A percentile compares a stretch with the other conserved stretches of the same genome.
These are phyloP conservation scores for Champsocephalus esox DNA, from an alignment of 2,797 vertebrate genomes.

Conservation along the genomic window DNA sequence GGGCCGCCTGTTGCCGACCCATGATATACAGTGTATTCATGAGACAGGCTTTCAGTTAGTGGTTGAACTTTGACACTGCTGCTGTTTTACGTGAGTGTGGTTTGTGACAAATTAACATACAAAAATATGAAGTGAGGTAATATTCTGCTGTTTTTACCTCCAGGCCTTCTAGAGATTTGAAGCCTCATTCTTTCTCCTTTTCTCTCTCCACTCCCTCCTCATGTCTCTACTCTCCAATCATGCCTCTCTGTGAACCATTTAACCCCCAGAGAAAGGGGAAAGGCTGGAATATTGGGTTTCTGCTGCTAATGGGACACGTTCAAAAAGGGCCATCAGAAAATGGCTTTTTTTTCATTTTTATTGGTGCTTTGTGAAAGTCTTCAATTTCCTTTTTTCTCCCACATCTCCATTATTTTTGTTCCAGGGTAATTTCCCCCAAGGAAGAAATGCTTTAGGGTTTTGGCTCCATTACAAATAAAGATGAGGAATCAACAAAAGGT, in stretches of 20 bases:
- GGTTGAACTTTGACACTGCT: neutral
- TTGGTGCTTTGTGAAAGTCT: conserved; percentile 43
- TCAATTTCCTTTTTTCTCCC: conserved; percentile 24
- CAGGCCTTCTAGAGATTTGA: conserved; percentile 17
- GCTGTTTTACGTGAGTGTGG: conserved; percentile 14
- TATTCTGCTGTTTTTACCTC: conserved; percentile 28
- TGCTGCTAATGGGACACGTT: conserved; percentile 64
- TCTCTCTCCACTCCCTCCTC: conserved; percentile 23
- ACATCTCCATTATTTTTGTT: conserved; percentile 42
- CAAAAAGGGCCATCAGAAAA: conserved; percentile 60
- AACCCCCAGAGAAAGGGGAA: conserved; percentile 47
- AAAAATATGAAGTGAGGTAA: conserved; percentile 4
- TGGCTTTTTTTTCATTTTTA: conserved; percentile 35
- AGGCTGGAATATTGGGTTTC: conserved; percentile 68
- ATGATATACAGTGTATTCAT: neutral
- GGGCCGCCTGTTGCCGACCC: too few species aligned
- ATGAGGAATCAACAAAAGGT: neutral
- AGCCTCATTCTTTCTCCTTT: conserved; percentile 11
- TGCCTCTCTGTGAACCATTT: conserved; percentile 58
- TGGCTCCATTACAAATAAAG: neutral
- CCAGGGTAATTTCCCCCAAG: conserved; percentile 9
- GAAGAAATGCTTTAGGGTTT: neutral
- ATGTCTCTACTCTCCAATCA: conserved; percentile 55
- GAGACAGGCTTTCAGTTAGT: conserved; percentile 3
- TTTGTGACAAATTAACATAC: conserved; percentile 29